Evolutionary conservation across 2,113 vertebrate species (phyloP).

Genomic region (Panthera tigris): DNA sequence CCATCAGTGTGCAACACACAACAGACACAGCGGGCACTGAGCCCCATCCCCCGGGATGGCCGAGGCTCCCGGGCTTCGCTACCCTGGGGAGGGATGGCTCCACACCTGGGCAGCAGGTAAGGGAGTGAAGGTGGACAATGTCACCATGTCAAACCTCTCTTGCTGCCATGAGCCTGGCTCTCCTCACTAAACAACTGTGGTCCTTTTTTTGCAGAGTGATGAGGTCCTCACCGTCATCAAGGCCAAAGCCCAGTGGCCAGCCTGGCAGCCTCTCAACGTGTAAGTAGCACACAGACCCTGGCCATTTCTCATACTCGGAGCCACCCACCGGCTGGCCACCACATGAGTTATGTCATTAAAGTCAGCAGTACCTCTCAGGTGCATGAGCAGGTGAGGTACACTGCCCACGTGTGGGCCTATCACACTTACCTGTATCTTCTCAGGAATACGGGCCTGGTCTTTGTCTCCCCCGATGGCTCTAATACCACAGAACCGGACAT

Average conservation of each 20-base stretch:
- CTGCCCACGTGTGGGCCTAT: accelerated
- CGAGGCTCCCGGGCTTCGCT: background rate
- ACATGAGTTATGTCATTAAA: background rate
- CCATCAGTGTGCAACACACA: background rate
- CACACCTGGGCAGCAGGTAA: background rate
- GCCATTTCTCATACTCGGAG: background rate
- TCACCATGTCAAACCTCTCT: background rate
- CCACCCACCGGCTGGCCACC: background rate
- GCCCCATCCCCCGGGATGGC: background rate
- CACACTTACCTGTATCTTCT: background rate
- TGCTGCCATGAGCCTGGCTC: background rate
- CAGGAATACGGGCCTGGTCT: background rate
- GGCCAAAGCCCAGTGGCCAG: slow-evolving; percentile 99
- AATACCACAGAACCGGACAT: background rate
- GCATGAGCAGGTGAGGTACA: background rate
- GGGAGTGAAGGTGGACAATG: accelerated
- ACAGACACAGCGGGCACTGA: background rate
- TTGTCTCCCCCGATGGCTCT: background rate
- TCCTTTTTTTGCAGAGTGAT: slow-evolving; percentile 90
- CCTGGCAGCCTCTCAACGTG: slow-evolving; percentile 98
- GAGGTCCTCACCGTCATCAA: slow-evolving; percentile 99
- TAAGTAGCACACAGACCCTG: slow-evolving; percentile 87
- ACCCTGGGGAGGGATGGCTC: background rate
- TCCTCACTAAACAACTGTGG: slow-evolving; percentile 40
- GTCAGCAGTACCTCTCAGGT: background rate